Percentiles rank a stretch among this genome's conserved stretches.
These are phyloP conservation scores for Catamblyrhynchus diadema DNA, from an alignment of 2,797 vertebrate species.

Conservation along the genomic window DNA sequence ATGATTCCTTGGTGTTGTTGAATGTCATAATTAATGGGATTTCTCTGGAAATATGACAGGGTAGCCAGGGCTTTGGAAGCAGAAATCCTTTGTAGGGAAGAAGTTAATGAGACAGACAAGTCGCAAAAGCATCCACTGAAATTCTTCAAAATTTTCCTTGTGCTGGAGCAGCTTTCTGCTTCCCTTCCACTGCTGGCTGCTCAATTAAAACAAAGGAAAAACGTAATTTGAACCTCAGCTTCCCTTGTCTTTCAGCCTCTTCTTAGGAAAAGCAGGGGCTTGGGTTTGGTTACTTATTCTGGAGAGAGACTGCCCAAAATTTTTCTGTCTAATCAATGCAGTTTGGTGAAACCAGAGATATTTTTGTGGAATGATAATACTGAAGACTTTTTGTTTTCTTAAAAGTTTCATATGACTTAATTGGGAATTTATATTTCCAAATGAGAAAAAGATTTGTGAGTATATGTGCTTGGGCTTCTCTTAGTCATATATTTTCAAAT, in stretches of 20 bases:
- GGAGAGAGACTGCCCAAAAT: background rate
- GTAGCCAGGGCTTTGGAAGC: background rate
- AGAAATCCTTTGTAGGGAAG: background rate
- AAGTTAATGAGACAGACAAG: constrained; percentile 19
- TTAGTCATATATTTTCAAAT: background rate
- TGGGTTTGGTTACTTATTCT: background rate
- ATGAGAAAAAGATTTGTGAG: background rate
- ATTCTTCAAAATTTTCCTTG: background rate
- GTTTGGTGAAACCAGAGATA: background rate
- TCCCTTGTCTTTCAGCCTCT: background rate
- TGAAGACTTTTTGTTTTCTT: background rate
- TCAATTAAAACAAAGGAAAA: background rate
- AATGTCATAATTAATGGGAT: constrained; percentile 14
- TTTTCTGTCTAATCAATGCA: background rate
- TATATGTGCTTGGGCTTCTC: background rate
- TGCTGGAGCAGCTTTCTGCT: background rate
- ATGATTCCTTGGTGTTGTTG: background rate
- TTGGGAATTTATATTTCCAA: background rate
- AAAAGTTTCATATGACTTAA: background rate
- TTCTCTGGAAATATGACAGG: background rate
- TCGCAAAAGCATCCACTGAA: background rate
- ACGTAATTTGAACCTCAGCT: background rate
- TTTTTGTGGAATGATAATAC: background rate
- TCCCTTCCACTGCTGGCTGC: background rate
- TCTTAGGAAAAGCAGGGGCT: background rate